These are phyloP conservation scores for Drosophila pseudotalamancana DNA, from an alignment of 2,888 invertebrate species.

Conservation along the genomic window DNA sequence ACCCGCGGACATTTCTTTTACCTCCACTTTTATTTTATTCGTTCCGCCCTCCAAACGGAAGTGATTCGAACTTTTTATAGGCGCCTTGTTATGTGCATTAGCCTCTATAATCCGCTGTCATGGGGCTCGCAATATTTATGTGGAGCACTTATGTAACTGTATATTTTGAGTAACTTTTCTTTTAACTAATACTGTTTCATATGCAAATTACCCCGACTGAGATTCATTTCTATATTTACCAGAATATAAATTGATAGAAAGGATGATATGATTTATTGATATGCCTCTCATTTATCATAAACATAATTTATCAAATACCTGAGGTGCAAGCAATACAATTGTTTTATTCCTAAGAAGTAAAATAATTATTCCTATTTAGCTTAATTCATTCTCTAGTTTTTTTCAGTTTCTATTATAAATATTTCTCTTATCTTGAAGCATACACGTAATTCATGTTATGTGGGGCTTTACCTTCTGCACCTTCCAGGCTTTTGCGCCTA, in stretches of 20 bases:
- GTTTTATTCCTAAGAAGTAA: too few species aligned
- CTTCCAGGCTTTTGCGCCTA: constrained; percentile 35
- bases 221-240: too few species aligned
- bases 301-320: too few species aligned
- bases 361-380: too few species aligned
- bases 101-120: constrained; percentile 47
- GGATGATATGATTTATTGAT: too few species aligned
- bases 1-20: constrained; percentile 33
- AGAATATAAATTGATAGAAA: too few species aligned
- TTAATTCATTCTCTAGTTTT: background rate
- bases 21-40: constrained; percentile 10
- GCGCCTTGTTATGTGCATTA: constrained; percentile 34
- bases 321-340: too few species aligned
- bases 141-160: constrained; percentile 1
- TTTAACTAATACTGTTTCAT: background rate
- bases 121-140: constrained; percentile 14
- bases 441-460: constrained; percentile 34
- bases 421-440: constrained; percentile 8
- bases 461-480: constrained; percentile 8
- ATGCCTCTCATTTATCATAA: too few species aligned
- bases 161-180: background rate
- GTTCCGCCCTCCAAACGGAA: constrained; percentile 53
- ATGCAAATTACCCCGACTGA: background rate
- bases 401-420: too few species aligned
- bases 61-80: constrained; percentile 64